phyloP scores from a whole-genome alignment of 2,888 invertebrate genomes.

The Leptinotarsa peninsularis region DNA sequence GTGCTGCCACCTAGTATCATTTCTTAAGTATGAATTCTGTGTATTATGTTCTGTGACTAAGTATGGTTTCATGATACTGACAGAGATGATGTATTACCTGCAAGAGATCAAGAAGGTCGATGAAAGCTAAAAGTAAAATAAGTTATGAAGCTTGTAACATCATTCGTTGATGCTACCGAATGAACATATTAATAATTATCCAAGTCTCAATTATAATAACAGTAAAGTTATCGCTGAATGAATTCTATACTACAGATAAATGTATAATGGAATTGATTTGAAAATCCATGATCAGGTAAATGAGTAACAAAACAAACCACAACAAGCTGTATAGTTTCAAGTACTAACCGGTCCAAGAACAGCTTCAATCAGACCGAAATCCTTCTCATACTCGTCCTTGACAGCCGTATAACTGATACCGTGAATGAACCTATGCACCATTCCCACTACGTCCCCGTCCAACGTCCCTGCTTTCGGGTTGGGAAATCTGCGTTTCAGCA shows the following conservation, averaged over 20 bases:
- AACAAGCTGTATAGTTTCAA: background rate
- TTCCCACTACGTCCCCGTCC: conserved; percentile 71
- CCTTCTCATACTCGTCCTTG: conserved; percentile 77
- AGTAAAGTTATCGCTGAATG: too few species aligned
- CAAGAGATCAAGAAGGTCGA: too few species aligned
- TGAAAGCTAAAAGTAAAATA: too few species aligned
- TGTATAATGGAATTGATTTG: background rate
- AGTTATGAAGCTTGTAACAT: too few species aligned
- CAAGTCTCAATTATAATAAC: background rate
- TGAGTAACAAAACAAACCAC: background rate
- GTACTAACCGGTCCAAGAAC: conserved; percentile 77
- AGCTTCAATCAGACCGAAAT: conserved; percentile 77
- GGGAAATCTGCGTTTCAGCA: conserved; percentile 84
- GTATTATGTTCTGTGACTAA: background rate
- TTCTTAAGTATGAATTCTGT: too few species aligned
- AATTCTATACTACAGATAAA: too few species aligned
- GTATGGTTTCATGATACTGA: background rate
- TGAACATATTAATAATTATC: too few species aligned
- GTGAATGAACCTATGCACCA: conserved; percentile 75
- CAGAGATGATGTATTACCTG: too few species aligned
- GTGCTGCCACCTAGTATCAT: too few species aligned
- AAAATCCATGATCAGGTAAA: background rate
- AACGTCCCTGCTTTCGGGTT: conserved; percentile 76
- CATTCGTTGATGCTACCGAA: too few species aligned
- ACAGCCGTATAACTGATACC: conserved; percentile 78